Base-by-base conservation (phyloP, 2,797 vertebrate species). In the Mormyrus proboscirostris region DNA sequence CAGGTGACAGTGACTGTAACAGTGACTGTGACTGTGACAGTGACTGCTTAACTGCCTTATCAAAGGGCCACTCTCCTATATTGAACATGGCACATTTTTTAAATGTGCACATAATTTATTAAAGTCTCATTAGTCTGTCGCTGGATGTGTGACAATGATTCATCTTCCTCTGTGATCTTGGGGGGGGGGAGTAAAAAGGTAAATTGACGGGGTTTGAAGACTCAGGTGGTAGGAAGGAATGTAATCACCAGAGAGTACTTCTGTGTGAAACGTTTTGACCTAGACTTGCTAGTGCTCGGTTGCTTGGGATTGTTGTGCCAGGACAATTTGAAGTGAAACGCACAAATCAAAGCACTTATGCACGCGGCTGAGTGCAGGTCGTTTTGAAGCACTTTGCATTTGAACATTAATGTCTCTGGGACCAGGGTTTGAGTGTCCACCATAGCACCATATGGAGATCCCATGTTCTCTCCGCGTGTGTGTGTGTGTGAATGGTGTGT, bases 121-220 rank as follows among this genome's bases (percentile, higher is more conserved):
- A 96, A 95, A 95, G 92, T 94, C 94, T 95, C 87, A 95, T 95
- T 94, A 91, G 89, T 89, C 92, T 93, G 84, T 89, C 91, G 76
- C 89, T 91, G 89, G 92, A 88, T 91, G 50, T 89, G 90, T 76
- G 93, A 91, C 92, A 87, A 90, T 91, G 87, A 90, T 93, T 50
- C 90, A 91, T 88, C 14, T 89, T 44, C 12, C 53, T 88, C 86
- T 65, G 73, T 5, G 62, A 49, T 51, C 10, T 88, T 38, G 8
- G 16, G 88, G n/a, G 44, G 10, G 29, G 14, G 16, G 16, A 38
- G 25, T 9, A 50, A 87, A 69, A 41, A 87, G 65, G 38, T 65
- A 84, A 44, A 69, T 25, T 49, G 86, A 88, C 14, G 25, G 73
- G 44, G 79, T 51, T 79, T 22, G 8, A 49, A 38, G 12, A 83